Conservation (phyloP, 2,113 vertebrate species). For the Accipiter virgatus region DNA sequence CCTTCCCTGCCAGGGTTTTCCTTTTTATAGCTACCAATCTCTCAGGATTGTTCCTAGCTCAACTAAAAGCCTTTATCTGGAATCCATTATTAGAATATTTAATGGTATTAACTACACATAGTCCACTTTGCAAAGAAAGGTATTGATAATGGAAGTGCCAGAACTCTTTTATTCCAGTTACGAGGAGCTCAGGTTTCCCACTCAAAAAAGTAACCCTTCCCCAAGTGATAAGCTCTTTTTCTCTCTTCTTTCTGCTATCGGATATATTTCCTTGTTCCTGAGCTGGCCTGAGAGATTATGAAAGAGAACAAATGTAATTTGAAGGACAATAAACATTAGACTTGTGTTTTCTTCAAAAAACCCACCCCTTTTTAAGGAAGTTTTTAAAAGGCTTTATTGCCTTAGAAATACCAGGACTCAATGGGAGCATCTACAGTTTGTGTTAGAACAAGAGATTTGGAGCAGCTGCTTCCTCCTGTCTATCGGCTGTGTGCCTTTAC, state of each 20-base stretch:
- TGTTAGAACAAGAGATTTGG: not conserved
- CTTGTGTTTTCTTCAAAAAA: not conserved
- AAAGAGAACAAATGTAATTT: not conserved
- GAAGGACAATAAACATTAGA: not conserved
- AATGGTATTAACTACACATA: not conserved
- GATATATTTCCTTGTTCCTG: not conserved
- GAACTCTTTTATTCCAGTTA: not conserved
- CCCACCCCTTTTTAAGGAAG: accelerated
- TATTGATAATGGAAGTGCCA: not conserved
- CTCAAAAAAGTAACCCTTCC: not conserved
- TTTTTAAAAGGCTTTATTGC: not conserved
- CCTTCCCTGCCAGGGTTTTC: not conserved
- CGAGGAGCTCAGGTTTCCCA: not conserved
- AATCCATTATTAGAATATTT: not conserved
- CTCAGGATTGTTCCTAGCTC: not conserved
- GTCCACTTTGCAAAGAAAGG: not conserved
- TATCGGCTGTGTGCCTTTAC: not conserved
- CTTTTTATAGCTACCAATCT: not conserved
- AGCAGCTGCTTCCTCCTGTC: not conserved
- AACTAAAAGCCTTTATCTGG: not conserved
- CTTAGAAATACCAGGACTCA: not conserved
- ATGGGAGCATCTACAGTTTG: not conserved
- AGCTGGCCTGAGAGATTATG: not conserved
- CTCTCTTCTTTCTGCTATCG: not conserved
- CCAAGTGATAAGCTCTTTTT: not conserved